Conservation (phyloP, 2,888 invertebrate species). For the Lampropteryx suffumata region DNA sequence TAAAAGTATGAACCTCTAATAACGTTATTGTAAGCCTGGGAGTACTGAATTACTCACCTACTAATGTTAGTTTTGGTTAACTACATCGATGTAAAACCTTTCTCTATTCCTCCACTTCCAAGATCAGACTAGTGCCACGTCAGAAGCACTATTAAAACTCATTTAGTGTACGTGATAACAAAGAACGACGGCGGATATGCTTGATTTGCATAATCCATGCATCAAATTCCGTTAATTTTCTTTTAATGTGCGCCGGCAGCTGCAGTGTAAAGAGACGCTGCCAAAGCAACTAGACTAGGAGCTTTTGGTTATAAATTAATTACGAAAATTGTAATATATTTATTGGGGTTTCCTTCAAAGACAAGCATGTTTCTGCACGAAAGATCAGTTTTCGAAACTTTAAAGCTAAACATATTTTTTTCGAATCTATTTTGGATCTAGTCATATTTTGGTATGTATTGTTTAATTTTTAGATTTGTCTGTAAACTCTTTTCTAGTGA, state of each 20-base stretch:
- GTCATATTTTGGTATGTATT: no score
- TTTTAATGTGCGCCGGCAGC: conserved; percentile 69
- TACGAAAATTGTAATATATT: background rate
- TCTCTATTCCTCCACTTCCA: conserved; percentile 26
- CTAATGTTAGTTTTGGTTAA: no score
- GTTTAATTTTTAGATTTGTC: no score
- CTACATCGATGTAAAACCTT: background rate
- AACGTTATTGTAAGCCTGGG: no score
- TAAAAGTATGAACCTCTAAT: no score
- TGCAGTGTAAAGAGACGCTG: conserved; percentile 40
- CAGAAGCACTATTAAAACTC: conserved; percentile 56
- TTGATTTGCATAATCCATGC: conserved; percentile 78
- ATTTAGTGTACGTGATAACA: conserved; percentile 71
- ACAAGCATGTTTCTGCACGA: no score
- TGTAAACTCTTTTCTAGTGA: no score
- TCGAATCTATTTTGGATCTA: no score
- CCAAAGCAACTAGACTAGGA: conserved; percentile 2
- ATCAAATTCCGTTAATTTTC: conserved; percentile 79
- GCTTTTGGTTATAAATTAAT: background rate
- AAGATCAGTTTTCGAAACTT: no score
- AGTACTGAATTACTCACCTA: no score
- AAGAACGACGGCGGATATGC: conserved; percentile 67
- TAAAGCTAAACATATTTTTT: no score
- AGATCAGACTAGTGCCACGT: conserved; percentile 48
- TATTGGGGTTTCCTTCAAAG: background rate